A percentile compares a stretch with the other conserved stretches of the same genome.
These are phyloP conservation scores for Pterostichus madidus DNA, from an alignment of 2,888 invertebrate species.

Conservation along the genomic window DNA sequence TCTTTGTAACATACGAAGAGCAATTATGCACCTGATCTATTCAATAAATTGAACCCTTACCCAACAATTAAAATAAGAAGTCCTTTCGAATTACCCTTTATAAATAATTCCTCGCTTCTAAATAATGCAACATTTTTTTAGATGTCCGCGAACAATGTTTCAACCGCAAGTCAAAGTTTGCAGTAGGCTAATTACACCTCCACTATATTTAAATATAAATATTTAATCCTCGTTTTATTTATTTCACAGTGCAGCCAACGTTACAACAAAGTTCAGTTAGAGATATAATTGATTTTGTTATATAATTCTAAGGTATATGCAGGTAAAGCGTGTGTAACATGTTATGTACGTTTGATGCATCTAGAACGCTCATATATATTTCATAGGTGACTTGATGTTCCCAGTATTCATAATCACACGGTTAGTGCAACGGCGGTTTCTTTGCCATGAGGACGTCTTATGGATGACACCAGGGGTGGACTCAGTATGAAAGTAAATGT, in stretches of 20 bases:
- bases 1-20: no score
- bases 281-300: conserved; percentile 47
- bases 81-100: background rate
- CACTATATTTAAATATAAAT: conserved; percentile 38
- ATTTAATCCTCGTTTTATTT: conserved; percentile 41
- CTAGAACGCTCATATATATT: conserved; percentile 37
- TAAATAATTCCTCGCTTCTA: background rate
- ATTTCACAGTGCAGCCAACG: conserved; percentile 40
- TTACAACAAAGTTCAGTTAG: conserved; percentile 32
- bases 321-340: background rate
- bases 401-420: conserved; percentile 45
- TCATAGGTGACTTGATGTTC: conserved; percentile 34
- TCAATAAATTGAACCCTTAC: no score
- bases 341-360: conserved; percentile 1
- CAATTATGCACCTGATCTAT: no score
- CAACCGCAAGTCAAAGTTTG: background rate
- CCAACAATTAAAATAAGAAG: background rate
- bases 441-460: conserved; percentile 4
- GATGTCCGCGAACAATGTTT: no score
- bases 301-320: conserved; percentile 25
- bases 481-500: no score
- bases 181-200: background rate
- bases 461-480: background rate
- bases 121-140: background rate
- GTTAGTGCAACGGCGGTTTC: conserved; percentile 25